Percentiles rank a stretch among this genome's conserved stretches.
phyloP scores from a whole-genome alignment of 2,113 vertebrate species.

The Brachypodius melanocephalos region DNA sequence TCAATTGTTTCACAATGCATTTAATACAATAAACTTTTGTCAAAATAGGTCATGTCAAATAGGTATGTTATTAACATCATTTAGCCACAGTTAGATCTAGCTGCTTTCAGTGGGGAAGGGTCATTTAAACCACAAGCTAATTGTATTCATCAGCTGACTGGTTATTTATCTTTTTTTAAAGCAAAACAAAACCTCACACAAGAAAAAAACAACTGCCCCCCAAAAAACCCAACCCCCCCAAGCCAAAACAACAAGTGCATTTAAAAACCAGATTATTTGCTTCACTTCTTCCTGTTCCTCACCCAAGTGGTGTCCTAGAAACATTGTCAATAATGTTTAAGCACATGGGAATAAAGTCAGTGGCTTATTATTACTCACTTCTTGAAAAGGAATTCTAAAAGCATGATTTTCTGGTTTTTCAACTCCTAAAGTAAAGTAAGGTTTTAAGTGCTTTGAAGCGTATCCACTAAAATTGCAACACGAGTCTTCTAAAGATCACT shows the following conservation, averaged over 20 bases:
- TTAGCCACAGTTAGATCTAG: not conserved
- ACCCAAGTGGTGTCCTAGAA: not conserved
- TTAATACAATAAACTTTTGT: not conserved
- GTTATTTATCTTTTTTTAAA: not conserved
- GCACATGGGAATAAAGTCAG: not conserved
- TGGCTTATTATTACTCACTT: not conserved
- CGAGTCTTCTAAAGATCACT: not conserved
- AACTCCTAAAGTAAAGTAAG: not conserved
- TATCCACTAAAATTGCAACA: not conserved
- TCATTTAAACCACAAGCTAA: not conserved
- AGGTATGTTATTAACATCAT: not conserved
- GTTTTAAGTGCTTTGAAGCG: slow-evolving; percentile 38
- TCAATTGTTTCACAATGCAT: not conserved
- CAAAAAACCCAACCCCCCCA: not conserved
- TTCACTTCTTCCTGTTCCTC: not conserved
- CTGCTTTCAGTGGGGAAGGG: not conserved
- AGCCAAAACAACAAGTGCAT: not conserved
- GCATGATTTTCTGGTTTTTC: slow-evolving; percentile 53
- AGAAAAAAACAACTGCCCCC: not conserved
- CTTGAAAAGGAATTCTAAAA: slow-evolving; percentile 7
- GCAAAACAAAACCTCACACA: not conserved
- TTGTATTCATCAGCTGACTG: not conserved
- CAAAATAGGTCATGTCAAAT: not conserved
- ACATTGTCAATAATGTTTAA: not conserved
- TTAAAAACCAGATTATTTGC: not conserved